These are phyloP conservation scores for Aethes cnicana DNA, from an alignment of 2,888 invertebrate species.

Conservation along the genomic window DNA sequence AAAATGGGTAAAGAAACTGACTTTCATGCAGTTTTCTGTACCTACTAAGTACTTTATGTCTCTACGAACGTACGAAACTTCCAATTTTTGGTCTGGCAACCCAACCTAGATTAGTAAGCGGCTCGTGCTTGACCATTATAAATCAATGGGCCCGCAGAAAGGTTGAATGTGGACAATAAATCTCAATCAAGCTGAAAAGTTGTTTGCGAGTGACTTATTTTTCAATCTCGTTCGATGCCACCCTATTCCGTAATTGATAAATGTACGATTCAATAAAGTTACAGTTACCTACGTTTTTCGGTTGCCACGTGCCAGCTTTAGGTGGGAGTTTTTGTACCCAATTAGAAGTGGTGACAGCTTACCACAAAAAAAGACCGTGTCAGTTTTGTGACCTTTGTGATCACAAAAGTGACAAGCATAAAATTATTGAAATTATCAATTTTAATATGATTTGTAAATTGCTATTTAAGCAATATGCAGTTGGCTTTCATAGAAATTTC, in stretches of 20 bases:
- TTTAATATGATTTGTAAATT: too few species aligned
- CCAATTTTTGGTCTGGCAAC: not conserved
- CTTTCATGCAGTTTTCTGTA: too few species aligned
- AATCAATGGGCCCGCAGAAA: slow-evolving; percentile 24
- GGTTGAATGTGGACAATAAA: slow-evolving; percentile 46
- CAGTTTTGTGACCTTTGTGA: too few species aligned
- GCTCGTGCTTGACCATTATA: slow-evolving; percentile 19
- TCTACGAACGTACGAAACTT: not conserved
- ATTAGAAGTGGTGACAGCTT: too few species aligned
- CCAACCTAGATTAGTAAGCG: slow-evolving; percentile 7
- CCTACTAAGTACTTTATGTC: too few species aligned
- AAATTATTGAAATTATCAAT: too few species aligned
- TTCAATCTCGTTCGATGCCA: slow-evolving; percentile 52
- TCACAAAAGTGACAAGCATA: too few species aligned
- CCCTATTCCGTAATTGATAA: slow-evolving; percentile 46
- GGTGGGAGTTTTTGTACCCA: not conserved
- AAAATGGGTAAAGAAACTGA: too few species aligned
- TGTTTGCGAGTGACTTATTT: slow-evolving; percentile 56
- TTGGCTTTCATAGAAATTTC: too few species aligned
- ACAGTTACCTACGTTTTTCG: slow-evolving; percentile 13
- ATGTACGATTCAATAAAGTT: slow-evolving; percentile 47
- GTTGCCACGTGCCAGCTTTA: slow-evolving; percentile 4
- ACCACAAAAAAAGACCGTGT: too few species aligned
- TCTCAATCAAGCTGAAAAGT: slow-evolving; percentile 54
- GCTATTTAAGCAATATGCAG: too few species aligned